Base-by-base conservation (phyloP, 1,140 invertebrate species). In the Ips typographus region DNA sequence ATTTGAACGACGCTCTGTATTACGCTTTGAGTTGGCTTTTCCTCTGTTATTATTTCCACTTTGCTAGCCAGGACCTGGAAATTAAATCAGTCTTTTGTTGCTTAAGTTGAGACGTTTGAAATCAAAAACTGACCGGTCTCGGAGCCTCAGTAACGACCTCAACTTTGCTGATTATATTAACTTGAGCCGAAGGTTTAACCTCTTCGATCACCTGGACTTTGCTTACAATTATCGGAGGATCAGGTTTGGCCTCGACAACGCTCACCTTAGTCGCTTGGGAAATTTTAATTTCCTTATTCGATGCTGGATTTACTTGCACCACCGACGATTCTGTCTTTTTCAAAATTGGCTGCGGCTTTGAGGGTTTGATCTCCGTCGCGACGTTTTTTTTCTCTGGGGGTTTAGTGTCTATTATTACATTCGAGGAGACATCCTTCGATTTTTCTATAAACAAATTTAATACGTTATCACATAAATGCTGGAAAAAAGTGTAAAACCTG, bases 361-460 rank as follows among this genome's bases (percentile, higher is more conserved):
- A 85, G 1, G 86, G 85, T 74, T 85, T 85, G 52, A 87, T 87
- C 40, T 83, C 80, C 68, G 82, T 76, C 8, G 80, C 77, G 5
- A 51, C 41, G 73, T 81, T 79, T 47, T 78, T 57, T 80, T 75
- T 62, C 75, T 76, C 44, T 6, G 80, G 76, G 37, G 84, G 83
- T 73, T 84, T 84, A 1, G 84, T 86, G 67, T 85, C 84, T 62
- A 86, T 87, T 2, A 86, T 82, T 65, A 83, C 79, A 71, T 83
- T 82, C 69, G 82, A 70, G 3, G 71, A 53, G 4, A 72, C 65
- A 40, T 75, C 72, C 43, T 75, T 72, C 5, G 51, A n/a, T 70
- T 72, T 68, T 62, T 74, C 70, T 67, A 41, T n/a, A 65, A 70
- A 59, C 0, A 22, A 22, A 22, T 22, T 22, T 22, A 60, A 39